Evolutionary conservation across 1,140 invertebrate species (phyloP).

Genomic region (Aphaenogaster ashmeadi): DNA sequence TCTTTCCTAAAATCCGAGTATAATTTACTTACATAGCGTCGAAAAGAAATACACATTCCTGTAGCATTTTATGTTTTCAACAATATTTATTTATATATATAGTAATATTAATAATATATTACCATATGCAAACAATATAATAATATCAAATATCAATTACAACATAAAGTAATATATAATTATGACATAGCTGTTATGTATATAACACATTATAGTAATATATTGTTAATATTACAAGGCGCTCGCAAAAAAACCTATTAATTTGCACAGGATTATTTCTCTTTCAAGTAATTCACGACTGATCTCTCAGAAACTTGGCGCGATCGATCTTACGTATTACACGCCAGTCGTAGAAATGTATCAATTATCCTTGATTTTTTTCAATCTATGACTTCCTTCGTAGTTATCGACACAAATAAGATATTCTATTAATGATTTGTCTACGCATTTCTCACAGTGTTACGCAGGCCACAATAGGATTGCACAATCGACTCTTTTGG

Average conservation of each 20-base stretch:
- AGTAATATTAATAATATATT: conserved; percentile 51
- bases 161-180: conserved; percentile 21
- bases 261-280: neutral
- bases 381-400: neutral
- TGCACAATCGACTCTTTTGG: neutral
- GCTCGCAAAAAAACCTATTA: neutral
- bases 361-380: neutral
- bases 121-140: conserved; percentile 40
- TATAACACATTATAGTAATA: conserved; percentile 36
- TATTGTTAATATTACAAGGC: conserved; percentile 36
- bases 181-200: conserved; percentile 5
- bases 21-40: neutral
- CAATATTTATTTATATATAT: conserved; percentile 39
- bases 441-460: neutral
- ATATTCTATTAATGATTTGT: neutral
- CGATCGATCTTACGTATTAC: neutral
- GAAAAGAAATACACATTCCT: conserved; percentile 5
- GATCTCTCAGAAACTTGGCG: neutral
- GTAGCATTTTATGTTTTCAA: neutral
- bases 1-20: neutral
- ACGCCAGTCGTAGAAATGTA: neutral
- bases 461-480: neutral
- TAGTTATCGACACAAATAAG: neutral
- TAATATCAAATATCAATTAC: conserved; percentile 29
- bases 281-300: neutral